Percentiles rank a stretch among this genome's conserved stretches.
phyloP scores from a whole-genome alignment of 1,140 invertebrate species.

The Pachypsylla venusta region DNA sequence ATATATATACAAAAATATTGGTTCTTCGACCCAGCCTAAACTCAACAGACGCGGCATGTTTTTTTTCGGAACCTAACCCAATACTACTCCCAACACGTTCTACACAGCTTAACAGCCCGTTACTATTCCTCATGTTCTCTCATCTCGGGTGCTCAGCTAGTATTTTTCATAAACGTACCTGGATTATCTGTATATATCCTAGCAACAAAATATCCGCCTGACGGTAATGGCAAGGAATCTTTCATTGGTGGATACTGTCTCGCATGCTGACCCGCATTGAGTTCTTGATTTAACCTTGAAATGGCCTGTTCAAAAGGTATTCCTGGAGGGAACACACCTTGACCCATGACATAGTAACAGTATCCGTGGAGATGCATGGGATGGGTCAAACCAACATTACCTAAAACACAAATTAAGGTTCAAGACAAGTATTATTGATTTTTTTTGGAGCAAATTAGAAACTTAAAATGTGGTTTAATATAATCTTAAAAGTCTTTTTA shows the following conservation, averaged over 20 bases:
- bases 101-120: too few species aligned
- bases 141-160: too few species aligned
- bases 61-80: too few species aligned
- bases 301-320: background rate
- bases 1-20: too few species aligned
- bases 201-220: constrained; percentile 59
- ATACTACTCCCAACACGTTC: too few species aligned
- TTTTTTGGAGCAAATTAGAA: too few species aligned
- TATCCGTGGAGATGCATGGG: constrained; percentile 82
- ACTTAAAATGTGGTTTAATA: too few species aligned
- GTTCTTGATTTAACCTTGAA: background rate
- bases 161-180: too few species aligned
- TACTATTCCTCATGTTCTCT: too few species aligned
- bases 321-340: constrained; percentile 12
- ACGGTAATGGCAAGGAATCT: constrained; percentile 75
- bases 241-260: constrained; percentile 63
- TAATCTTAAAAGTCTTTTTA: too few species aligned
- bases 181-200: constrained; percentile 36
- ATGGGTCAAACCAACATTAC: constrained; percentile 43
- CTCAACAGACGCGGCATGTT: too few species aligned
- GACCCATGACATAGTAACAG: constrained; percentile 48
- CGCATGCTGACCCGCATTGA: constrained; percentile 30
- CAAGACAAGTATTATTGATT: background rate
- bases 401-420: background rate
- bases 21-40: too few species aligned